phyloP scores from a whole-genome alignment of 2,113 vertebrate genomes.

The Corythaixoides concolor region DNA sequence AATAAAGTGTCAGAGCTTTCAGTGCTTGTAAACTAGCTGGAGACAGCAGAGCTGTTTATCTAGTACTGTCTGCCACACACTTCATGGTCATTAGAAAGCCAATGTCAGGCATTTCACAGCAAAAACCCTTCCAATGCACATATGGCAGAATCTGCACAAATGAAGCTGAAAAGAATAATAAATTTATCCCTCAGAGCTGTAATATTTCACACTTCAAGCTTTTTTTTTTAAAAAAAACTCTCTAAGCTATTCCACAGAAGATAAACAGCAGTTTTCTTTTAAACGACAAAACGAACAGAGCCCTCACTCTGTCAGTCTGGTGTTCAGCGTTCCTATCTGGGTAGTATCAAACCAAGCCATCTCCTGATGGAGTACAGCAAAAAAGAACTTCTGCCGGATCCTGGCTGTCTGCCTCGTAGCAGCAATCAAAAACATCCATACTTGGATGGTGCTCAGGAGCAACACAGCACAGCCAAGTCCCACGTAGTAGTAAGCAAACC shows the following conservation, averaged over 20 bases:
- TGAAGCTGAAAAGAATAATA: neutral
- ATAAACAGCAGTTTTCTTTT: neutral
- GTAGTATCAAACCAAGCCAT: constrained; percentile 81
- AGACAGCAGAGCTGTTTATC: neutral
- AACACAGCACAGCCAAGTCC: constrained; percentile 70
- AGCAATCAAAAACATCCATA: constrained; percentile 69
- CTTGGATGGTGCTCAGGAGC: constrained; percentile 66
- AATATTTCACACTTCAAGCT: neutral
- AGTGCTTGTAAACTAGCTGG: neutral
- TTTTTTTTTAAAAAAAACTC: neutral
- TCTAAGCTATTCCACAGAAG: neutral
- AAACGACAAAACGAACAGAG: neutral
- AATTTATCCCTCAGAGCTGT: neutral
- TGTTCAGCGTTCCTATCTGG: constrained; percentile 74
- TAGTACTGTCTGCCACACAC: neutral
- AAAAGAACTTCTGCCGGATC: constrained; percentile 77
- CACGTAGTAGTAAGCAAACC: constrained; percentile 76
- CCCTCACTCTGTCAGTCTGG: constrained; percentile 76
- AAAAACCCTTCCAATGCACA: neutral
- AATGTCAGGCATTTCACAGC: neutral
- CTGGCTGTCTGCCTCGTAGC: constrained; percentile 72
- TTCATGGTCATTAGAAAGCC: neutral
- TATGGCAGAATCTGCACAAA: neutral
- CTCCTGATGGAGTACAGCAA: constrained; percentile 79
- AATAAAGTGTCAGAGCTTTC: neutral